A percentile compares a stretch with the other conserved stretches of the same genome.
phyloP scores from a whole-genome alignment of 2,888 invertebrate species.

The Drosophila picticornis region DNA sequence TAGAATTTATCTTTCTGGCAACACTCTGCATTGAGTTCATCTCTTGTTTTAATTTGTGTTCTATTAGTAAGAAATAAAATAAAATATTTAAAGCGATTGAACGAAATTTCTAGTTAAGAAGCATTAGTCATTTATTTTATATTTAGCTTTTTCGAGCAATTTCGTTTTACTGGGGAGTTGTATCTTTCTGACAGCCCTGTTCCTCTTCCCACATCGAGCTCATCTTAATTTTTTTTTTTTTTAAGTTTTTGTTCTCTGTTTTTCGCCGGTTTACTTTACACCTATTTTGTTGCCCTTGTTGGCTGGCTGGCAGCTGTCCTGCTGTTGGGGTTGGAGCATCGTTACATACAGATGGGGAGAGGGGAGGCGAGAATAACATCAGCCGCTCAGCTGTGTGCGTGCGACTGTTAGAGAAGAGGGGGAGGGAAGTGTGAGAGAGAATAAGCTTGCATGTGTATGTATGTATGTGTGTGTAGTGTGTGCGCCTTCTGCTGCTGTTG shows the following conservation, averaged over 20 bases:
- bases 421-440: constrained; percentile 23
- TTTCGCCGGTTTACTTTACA: constrained; percentile 76
- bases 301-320: constrained; percentile 62
- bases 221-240: constrained; percentile 49
- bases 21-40: neutral
- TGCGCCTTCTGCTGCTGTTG: constrained; percentile 21
- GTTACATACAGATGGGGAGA: neutral
- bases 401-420: constrained; percentile 22
- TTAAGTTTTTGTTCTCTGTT: constrained; percentile 30
- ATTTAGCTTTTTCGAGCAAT: neutral
- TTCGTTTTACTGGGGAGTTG: neutral
- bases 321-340: constrained; percentile 6
- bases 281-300: constrained; percentile 46
- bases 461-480: constrained; percentile 1
- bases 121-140: neutral
- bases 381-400: constrained; percentile 74
- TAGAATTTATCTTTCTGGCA: neutral
- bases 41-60: neutral
- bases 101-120: neutral
- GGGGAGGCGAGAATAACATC: constrained; percentile 25
- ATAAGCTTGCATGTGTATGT: constrained; percentile 3
- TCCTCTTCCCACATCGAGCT: constrained; percentile 32
- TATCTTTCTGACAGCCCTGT: constrained; percentile 4
- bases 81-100: neutral
- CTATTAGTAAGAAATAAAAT: neutral